Evolutionary conservation across 2,113 vertebrate genomes (phyloP).

Genomic region (Cisticola juncidis): DNA sequence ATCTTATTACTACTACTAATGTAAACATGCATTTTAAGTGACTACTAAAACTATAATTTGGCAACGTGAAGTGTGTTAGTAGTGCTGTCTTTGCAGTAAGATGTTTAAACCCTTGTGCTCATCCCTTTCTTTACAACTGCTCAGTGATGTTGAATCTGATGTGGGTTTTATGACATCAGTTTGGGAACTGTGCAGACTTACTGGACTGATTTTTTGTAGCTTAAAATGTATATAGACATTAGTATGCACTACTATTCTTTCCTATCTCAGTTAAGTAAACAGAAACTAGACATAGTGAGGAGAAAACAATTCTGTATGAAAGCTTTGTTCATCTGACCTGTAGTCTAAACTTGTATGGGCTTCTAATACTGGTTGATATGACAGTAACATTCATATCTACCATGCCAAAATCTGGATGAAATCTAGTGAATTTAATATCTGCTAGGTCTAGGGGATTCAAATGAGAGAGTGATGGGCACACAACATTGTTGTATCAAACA

Average conservation of each 20-base stretch:
- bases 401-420: not conserved
- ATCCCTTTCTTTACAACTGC: not conserved
- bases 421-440: not conserved
- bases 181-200: not conserved
- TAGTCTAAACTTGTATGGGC: not conserved
- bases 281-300: not conserved
- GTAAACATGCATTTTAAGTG: not conserved
- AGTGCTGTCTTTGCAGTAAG: not conserved
- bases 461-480: not conserved
- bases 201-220: not conserved
- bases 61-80: not conserved
- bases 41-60: not conserved
- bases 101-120: not conserved
- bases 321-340: accelerated
- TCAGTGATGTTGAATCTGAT: not conserved
- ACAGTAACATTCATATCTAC: not conserved
- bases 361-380: not conserved
- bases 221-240: not conserved
- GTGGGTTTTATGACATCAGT: not conserved
- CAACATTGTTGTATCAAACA: not conserved
- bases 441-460: not conserved
- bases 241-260: not conserved
- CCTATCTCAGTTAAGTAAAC: not conserved
- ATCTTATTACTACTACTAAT: not conserved
- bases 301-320: not conserved